Evolutionary conservation across 2,888 invertebrate species (phyloP), one percentile per base, ranked within the genome.

Genomic region (Dryadula phaetusa): DNA sequence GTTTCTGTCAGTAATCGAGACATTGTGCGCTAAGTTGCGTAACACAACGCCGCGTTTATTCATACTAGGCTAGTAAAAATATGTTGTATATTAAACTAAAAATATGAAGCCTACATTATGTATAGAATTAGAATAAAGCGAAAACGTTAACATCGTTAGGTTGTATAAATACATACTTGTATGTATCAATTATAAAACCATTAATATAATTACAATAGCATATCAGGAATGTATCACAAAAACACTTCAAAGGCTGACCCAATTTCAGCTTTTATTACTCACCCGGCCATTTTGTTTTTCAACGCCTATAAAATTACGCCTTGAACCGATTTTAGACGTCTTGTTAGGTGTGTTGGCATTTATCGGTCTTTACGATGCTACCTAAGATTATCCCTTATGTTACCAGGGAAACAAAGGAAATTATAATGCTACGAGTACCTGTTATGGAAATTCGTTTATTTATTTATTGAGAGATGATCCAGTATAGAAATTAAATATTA

Each of bases 241-340:
- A 66, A 54, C 37, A 49, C 46, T 62, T 62, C 54, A 40, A 62
- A 44, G 62, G 61, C 34, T 66, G 62, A 62, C 62, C 66, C 62
- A 66, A 66, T 62, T 62, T 22, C 60, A 6, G 42, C 44, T 64
- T 64, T 64, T 64, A 64, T 64, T 58, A 58, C 64, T 12, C 40
- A 20, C 46, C 40, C 20, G 47, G 56, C 56, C 58, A 64, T 64
- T 64, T 60, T 47, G 40, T 49, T 65, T 65, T 65, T 49, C 40
- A 49, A 16, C 40, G 40, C 22, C 42, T 3, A 60, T 65, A 65
- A 60, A 65, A 52, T 20, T 52, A 28, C 40, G 44, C 65, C 65
- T 60, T 65, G 49, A 42, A 65, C 49, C 40, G 60, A 40, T 65
- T 65, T 12, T 14, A 28, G 18, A 37, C 18, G 60, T 60, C 60